phyloP scores from a whole-genome alignment of 2,888 invertebrate genomes.

The Leptinotarsa tumamoca region DNA sequence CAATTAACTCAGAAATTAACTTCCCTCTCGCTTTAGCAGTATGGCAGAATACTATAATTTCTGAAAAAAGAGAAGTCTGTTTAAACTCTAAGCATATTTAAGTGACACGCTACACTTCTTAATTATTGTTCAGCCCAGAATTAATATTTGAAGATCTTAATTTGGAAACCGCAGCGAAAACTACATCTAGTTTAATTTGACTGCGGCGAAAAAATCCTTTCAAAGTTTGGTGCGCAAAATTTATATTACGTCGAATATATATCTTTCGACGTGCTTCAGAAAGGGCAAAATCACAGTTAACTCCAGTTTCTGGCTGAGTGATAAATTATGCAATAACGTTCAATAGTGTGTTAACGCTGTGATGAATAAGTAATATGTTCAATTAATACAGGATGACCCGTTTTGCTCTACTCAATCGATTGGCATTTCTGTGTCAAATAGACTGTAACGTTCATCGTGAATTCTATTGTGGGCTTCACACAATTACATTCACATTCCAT shows the following conservation, averaged over 20 bases:
- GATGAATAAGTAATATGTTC: conserved; percentile 37
- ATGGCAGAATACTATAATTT: conserved; percentile 7
- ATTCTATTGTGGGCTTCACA: conserved; percentile 17
- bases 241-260: conserved; percentile 12
- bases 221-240: conserved; percentile 25
- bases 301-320: conserved; percentile 29
- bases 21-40: conserved; percentile 16
- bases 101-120: conserved; percentile 34
- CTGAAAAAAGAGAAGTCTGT: conserved; percentile 17
- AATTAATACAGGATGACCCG: conserved; percentile 37
- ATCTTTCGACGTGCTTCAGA: background rate
- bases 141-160: conserved; percentile 35
- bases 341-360: conserved; percentile 35
- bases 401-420: conserved; percentile 32
- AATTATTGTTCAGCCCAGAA: conserved; percentile 28
- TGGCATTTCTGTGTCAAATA: conserved; percentile 7
- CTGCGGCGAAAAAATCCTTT: conserved; percentile 20
- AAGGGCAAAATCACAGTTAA: conserved; percentile 6
- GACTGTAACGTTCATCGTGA: background rate
- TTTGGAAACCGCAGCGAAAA: conserved; percentile 27
- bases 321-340: conserved; percentile 35
- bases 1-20: conserved; percentile 10
- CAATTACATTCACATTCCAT: conserved; percentile 15
- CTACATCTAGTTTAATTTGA: conserved; percentile 25
- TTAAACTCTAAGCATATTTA: conserved; percentile 29